Base-by-base conservation (phyloP, 2,797 vertebrate genomes). In the Gymnoscopelus microlampas region DNA sequence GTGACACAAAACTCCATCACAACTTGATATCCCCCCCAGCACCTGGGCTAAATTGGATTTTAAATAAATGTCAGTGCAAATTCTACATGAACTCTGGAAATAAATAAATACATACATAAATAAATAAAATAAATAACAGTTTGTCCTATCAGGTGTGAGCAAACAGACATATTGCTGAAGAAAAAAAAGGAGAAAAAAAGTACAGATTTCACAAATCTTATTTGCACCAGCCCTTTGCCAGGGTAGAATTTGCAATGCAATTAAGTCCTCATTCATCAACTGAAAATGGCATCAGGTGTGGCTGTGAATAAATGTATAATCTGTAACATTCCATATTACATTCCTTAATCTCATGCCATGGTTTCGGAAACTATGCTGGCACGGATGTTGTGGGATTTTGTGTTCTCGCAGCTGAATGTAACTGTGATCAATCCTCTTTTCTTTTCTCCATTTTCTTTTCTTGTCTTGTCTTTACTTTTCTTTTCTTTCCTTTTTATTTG, bases 41-140 rank as follows among this genome's bases (percentile, higher is more conserved):
- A 91, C 88, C 93, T 92, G 87, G 66, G 83, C 73, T 83, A 93
- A 93, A 95, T 94, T 93, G 91, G 87, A 93, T 94, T 94, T 90
- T 90, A 91, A 92, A 94, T 90, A 92, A 94, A 93, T 93, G 93
- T 92, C 93, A 93, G 85, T 81, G 79, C 80, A 80, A 85, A 85
- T 89, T 92, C 90, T 89, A 72, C 85, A 87, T 91, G 88, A 85
- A 86, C 70, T 76, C 57, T 72, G 76, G 74, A 77, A 69, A 76
- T 74, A 63, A 53, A 67, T 74, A 39, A 7, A 19, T 19, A 19
- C 19, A 19, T 19, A 29, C 26, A 19, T 29, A 29, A 29, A 4
- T 29, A 29, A 26, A 3, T 26, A 26, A 26, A 3, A n/a, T 26
- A 26, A 29, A 86, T 89, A 69, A 61, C 72, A 63, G 53, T 85